Evolutionary conservation across 2,797 vertebrate species (phyloP).

Genomic region (Oreochromis grahami): DNA sequence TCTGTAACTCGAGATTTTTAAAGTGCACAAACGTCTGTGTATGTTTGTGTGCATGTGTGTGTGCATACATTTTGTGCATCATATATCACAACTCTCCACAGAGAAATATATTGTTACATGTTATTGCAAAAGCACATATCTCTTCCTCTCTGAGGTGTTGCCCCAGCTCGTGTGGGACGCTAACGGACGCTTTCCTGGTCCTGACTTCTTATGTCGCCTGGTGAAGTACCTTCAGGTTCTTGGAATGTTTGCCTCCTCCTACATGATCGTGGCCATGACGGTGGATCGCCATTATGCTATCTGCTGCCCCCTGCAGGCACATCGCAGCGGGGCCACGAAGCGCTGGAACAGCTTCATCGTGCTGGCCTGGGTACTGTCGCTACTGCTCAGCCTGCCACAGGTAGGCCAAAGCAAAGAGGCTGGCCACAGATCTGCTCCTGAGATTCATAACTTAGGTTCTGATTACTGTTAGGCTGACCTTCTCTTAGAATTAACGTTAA

Average conservation of each 20-base stretch:
- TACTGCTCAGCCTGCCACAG: constrained; percentile 87
- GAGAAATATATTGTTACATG: fast-evolving
- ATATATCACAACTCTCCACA: neutral
- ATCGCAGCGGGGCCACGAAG: constrained; percentile 79
- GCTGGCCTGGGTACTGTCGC: constrained; percentile 82
- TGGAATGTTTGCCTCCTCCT: constrained; percentile 93
- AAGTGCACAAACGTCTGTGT: neutral
- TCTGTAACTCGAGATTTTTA: neutral
- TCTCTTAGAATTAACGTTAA: neutral
- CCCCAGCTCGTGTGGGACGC: constrained; percentile 91
- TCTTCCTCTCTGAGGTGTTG: constrained; percentile 74
- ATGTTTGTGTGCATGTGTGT: neutral
- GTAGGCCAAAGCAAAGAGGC: constrained; percentile 22
- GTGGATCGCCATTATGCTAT: constrained; percentile 89
- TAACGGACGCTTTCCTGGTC: constrained; percentile 83
- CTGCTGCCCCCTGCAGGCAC: constrained; percentile 85
- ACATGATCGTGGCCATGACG: constrained; percentile 89
- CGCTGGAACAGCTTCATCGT: constrained; percentile 77
- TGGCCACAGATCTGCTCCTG: neutral
- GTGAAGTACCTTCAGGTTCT: constrained; percentile 92
- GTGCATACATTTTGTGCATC: neutral
- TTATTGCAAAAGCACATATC: fast-evolving
- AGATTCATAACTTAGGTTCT: fast-evolving
- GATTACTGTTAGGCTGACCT: neutral
- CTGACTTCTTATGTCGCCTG: constrained; percentile 82